Evolutionary conservation across 2,113 vertebrate species (phyloP), one percentile per base, ranked within the genome.

Genomic region (Mirounga angustirostris): DNA sequence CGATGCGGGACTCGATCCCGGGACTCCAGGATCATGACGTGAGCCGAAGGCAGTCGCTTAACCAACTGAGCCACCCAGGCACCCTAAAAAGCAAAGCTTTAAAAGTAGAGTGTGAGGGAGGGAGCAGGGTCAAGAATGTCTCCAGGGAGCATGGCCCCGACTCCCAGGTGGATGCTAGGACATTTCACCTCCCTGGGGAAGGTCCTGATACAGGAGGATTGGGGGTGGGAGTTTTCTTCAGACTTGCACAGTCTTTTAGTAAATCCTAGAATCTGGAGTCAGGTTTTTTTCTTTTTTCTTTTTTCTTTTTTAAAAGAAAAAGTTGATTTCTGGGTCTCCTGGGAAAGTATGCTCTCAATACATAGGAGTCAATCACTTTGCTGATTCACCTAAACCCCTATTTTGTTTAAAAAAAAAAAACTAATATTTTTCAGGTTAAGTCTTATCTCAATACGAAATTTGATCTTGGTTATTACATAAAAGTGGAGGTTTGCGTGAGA

Each of bases 381-480:
- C 4, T 93, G 92, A 97, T 92, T 63, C 36, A 33, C 40, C 15
- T 19, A 94, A 92, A 82, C 4, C 7, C 2, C 84, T 10, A 26
- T 81, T 88, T 89, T 96, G 92, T 78, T 96, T 94, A 96, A 97
- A 30, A 46, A 9, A 36, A 36, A 0, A 63, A 54, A 61, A 4
- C 26, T 63, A 95, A 97, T 97, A 54, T 65, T 78, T 98, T 95
- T 94, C 28, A 71, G 74, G 74, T 96, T 98, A 97, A 97, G 86
- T 16, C 82, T 56, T 74, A 76, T 91, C 69, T 96, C 65, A 97
- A 97, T 80, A 97, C 30, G 86, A 96, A 94, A 97, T 98, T 97
- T 24, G 94, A 71, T 85, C 63, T 94, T 69, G n/a, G 89, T 97
- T 96, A 95, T 98, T 96, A 96, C 96, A 97, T 96, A 98, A 98